These are phyloP conservation scores for Rhyacophila evoluta DNA, from an alignment of 2,888 invertebrate genomes.

Conservation along the genomic window DNA sequence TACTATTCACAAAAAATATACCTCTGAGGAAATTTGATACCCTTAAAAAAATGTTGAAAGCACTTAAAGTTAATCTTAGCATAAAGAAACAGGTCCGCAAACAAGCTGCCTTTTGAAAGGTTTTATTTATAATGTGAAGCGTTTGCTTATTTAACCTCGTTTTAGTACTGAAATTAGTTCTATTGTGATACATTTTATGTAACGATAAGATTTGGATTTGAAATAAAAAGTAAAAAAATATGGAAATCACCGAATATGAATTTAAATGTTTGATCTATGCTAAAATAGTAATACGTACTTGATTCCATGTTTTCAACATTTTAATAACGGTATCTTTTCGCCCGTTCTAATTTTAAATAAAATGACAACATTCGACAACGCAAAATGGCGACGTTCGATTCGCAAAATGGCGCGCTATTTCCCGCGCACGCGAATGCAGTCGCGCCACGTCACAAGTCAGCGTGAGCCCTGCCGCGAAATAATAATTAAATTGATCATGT, in stretches of 20 bases:
- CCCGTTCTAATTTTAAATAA: neutral
- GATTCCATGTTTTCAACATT: neutral
- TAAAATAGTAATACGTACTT: too few relatives aligned
- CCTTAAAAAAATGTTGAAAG: slow-evolving; percentile 2
- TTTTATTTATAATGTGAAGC: neutral
- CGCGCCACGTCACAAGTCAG: neutral
- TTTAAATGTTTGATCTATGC: too few relatives aligned
- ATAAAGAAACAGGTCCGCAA: neutral
- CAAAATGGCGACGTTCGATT: neutral
- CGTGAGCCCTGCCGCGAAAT: neutral
- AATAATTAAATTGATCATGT: neutral
- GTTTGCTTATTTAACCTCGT: neutral
- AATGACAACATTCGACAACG: neutral
- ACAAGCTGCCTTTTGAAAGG: neutral
- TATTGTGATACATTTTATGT: neutral
- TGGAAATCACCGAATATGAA: too few relatives aligned
- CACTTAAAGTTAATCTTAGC: neutral
- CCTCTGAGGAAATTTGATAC: neutral
- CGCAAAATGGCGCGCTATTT: neutral
- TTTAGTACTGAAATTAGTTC: slow-evolving; percentile 1
- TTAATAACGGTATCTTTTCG: neutral
- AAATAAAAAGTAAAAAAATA: too few relatives aligned
- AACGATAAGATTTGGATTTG: neutral
- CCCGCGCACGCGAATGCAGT: neutral
- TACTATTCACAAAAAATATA: neutral